Evolutionary conservation across 1,140 invertebrate species (phyloP), one percentile per base, ranked within the genome.

Genomic region (Anagrus nilaparvatae): DNA sequence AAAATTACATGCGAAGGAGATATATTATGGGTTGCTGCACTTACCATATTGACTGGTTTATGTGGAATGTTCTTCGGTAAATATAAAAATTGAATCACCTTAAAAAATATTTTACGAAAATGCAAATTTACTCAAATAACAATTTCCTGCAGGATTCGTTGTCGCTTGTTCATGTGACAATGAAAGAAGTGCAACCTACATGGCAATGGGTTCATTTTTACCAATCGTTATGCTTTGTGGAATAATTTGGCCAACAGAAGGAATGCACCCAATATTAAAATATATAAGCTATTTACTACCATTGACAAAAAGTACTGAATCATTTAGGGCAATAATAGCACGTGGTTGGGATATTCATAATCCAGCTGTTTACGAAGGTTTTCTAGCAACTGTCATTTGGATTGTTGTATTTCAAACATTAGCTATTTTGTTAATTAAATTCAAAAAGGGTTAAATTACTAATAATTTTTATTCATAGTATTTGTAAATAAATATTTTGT

Each of bases 51-150:
- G 48, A 80, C 87, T 56, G 91, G 89, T 4, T 60, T 93, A 1
- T 91, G 89, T 61, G 93, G 92, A 51, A 96, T 96, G 92, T 84
- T 82, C 46, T 92, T 93, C 54, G 89, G 76, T 83, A 70, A 71
- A n/a, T n/a, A n/a, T n/a, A 19, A 23, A 27, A 46, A 33, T 19
- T 28, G 20, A n/a, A 28, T 6, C 18, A 18, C 21, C 19, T n/a
- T n/a, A n/a, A n/a, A 13, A 29, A 33, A 34, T 27, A 24, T 28
- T 20, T n/a, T n/a, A n/a, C n/a, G 25, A 16, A 41, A 33, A 31
- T 27, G 28, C 13, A 35, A 38, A 14, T 25, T 41, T 17, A 23
- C 27, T n/a, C n/a, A n/a, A n/a, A n/a, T n/a, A n/a, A n/a, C n/a
- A n/a, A n/a, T n/a, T n/a, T n/a, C 45, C 55, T 67, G 12, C 56